Evolutionary conservation across 2,888 invertebrate genomes (phyloP).

Genomic region (Amblyjoppa proteus): DNA sequence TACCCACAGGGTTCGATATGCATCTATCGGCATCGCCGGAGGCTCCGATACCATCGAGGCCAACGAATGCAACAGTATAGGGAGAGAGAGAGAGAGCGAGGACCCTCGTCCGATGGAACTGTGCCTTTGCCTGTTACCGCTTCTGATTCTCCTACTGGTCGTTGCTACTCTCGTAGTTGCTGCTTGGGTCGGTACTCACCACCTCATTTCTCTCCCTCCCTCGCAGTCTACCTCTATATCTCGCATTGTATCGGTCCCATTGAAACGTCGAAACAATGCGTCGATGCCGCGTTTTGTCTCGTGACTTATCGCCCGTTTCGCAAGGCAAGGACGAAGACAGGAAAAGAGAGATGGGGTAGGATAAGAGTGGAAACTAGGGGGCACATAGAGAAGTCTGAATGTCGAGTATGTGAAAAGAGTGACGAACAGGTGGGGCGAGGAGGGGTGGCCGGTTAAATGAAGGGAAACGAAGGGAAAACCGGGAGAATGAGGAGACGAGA

Average conservation of each 20-base stretch:
- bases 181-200: constrained; percentile 24
- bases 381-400: constrained; percentile 19
- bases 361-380: constrained; percentile 18
- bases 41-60: constrained; percentile 57
- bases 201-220: constrained; percentile 42
- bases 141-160: constrained; percentile 34
- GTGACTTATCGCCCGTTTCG: constrained; percentile 52
- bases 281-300: constrained; percentile 80
- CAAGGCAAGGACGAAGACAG: constrained; percentile 56
- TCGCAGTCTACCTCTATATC: constrained; percentile 38
- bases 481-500: constrained; percentile 23
- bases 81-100: constrained; percentile 18
- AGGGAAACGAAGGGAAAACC: constrained; percentile 16
- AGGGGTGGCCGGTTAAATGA: background rate
- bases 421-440: background rate
- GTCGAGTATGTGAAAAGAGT: constrained; percentile 26
- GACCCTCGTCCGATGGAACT: constrained; percentile 37
- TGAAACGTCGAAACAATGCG: constrained; percentile 80
- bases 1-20: constrained; percentile 24
- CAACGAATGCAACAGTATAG: constrained; percentile 49
- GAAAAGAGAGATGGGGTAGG: constrained; percentile 36
- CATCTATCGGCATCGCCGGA: constrained; percentile 44
- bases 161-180: constrained; percentile 7
- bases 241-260: constrained; percentile 72
- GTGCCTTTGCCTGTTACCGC: constrained; percentile 38